These are phyloP conservation scores for Morone saxatilis DNA, from an alignment of 2,113 vertebrate genomes.

Conservation along the genomic window DNA sequence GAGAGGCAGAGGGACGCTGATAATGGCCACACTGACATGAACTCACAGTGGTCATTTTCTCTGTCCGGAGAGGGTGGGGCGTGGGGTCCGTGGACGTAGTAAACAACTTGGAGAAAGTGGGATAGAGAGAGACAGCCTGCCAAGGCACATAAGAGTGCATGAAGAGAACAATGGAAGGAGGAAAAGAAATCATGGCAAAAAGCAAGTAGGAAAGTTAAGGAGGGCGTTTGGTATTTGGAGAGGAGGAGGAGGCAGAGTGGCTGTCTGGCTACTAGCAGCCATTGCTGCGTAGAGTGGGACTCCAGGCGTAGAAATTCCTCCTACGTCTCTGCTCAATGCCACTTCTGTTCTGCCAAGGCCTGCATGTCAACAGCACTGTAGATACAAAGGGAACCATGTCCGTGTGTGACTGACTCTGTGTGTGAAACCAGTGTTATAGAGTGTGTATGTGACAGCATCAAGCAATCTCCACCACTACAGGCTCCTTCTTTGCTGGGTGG, in stretches of 20 bases:
- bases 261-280: slow-evolving; percentile 56
- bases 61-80: background rate
- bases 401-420: slow-evolving; percentile 62
- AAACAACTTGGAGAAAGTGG: slow-evolving; percentile 56
- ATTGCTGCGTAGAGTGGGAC: slow-evolving; percentile 61
- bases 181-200: slow-evolving; percentile 42
- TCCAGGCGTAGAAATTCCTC: slow-evolving; percentile 81
- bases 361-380: slow-evolving; percentile 67
- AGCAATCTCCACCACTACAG: slow-evolving; percentile 18
- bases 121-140: slow-evolving; percentile 29
- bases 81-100: slow-evolving; percentile 17
- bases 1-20: slow-evolving; percentile 35
- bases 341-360: slow-evolving; percentile 79
- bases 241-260: slow-evolving; percentile 63
- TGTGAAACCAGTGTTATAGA: slow-evolving; percentile 58
- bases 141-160: slow-evolving; percentile 18
- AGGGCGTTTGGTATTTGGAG: slow-evolving; percentile 70
- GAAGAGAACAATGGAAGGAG: slow-evolving; percentile 64
- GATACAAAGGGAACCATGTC: slow-evolving; percentile 80
- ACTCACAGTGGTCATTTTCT: slow-evolving; percentile 48
- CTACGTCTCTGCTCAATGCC: slow-evolving; percentile 78
- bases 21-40: slow-evolving; percentile 40
- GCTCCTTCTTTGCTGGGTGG: slow-evolving; percentile 26
- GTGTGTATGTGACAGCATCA: slow-evolving; percentile 44
- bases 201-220: slow-evolving; percentile 58